Evolutionary conservation across 2,797 vertebrate species (phyloP).

Genomic region (Chelon auratus): DNA sequence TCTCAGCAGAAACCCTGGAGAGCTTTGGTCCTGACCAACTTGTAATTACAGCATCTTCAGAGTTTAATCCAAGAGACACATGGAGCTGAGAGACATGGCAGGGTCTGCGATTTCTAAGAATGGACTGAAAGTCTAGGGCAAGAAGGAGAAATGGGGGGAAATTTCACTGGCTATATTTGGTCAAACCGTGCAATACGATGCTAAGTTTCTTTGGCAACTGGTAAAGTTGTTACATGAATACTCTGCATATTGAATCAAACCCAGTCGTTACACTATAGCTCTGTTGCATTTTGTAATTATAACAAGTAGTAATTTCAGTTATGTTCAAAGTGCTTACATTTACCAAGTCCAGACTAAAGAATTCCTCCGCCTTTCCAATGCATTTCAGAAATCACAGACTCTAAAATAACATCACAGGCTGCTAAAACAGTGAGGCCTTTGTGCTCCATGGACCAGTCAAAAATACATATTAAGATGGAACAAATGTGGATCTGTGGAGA

Average conservation of each 20-base stretch:
- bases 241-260: constrained; percentile 32
- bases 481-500: constrained; percentile 47
- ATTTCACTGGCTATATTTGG: constrained; percentile 44
- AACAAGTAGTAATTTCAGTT: constrained; percentile 48
- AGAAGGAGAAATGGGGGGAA: constrained; percentile 52
- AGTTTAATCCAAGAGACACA: constrained; percentile 77
- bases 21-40: constrained; percentile 80
- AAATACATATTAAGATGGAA: constrained; percentile 38
- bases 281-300: constrained; percentile 41
- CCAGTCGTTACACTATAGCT: constrained; percentile 25
- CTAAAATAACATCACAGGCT: constrained; percentile 17
- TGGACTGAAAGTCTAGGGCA: constrained; percentile 52
- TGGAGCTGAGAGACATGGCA: constrained; percentile 60
- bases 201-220: constrained; percentile 32
- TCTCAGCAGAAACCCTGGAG: constrained; percentile 79
- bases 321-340: constrained; percentile 40
- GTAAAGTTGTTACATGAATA: constrained; percentile 45
- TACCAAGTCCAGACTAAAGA: constrained; percentile 23
- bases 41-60: constrained; percentile 87
- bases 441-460: constrained; percentile 23
- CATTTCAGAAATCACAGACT: constrained; percentile 36
- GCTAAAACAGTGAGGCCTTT: constrained; percentile 12
- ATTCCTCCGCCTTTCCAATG: too few relatives aligned
- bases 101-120: constrained; percentile 75
- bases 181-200: constrained; percentile 40